A percentile compares a stretch with the other conserved stretches of the same genome.
Conservation (phyloP, 2,113 vertebrate genomes). For the Mustelus asterias region DNA sequence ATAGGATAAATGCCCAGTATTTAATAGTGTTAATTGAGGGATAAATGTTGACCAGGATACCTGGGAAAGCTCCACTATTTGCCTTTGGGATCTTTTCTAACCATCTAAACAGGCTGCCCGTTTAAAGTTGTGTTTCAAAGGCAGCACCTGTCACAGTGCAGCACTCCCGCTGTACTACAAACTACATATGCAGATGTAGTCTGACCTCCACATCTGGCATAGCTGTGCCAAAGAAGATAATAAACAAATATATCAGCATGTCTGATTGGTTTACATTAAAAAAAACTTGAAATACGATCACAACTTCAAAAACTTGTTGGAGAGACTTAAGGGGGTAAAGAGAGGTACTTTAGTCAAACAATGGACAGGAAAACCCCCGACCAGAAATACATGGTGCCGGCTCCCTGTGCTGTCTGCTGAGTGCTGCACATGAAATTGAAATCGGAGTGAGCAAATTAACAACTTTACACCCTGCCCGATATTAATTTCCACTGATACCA, state of each 20-base stretch:
- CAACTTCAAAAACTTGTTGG: background rate
- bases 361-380: too few species aligned
- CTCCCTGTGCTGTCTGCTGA: too few species aligned
- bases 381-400: background rate
- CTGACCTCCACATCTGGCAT: background rate
- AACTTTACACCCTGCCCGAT: too few species aligned
- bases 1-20: too few species aligned
- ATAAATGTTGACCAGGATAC: too few species aligned
- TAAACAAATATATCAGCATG: background rate
- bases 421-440: background rate
- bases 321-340: background rate
- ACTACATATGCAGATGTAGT: background rate
- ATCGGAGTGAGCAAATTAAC: background rate
- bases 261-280: background rate
- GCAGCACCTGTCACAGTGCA: background rate
- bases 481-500: too few species aligned
- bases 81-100: too few species aligned
- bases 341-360: background rate
- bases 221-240: background rate
- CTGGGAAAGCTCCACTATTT: too few species aligned
- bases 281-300: background rate
- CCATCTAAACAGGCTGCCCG: too few species aligned
- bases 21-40: too few species aligned
- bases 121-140: too few species aligned
- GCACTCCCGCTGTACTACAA: background rate